Evolutionary conservation across 1,140 invertebrate species (phyloP).

Genomic region (Formica exsecta): DNA sequence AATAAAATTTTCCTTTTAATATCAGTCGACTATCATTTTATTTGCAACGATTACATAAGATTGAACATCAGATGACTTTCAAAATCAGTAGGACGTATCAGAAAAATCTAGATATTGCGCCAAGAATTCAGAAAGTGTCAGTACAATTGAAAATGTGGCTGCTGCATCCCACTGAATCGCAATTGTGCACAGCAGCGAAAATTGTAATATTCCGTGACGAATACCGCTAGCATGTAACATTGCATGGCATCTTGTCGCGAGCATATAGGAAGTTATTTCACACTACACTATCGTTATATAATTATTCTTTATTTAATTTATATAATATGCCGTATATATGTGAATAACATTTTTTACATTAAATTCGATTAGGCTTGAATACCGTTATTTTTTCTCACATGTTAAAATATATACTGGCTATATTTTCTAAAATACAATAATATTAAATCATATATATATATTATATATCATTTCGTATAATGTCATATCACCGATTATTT

Average conservation of each 20-base stretch:
- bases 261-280: slow-evolving; percentile 8
- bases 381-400: neutral
- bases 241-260: slow-evolving; percentile 21
- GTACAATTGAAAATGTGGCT: slow-evolving; percentile 54
- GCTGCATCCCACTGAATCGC: slow-evolving; percentile 48
- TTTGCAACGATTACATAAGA: slow-evolving; percentile 25
- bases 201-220: slow-evolving; percentile 52
- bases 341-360: neutral
- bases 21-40: neutral
- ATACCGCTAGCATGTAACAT: slow-evolving; percentile 31
- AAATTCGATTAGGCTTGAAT: neutral
- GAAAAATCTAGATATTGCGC: slow-evolving; percentile 25
- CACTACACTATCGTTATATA: neutral
- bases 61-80: neutral
- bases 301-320: slow-evolving; percentile 31
- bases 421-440: neutral
- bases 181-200: slow-evolving; percentile 46
- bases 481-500: neutral
- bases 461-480: neutral
- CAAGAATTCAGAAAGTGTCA: slow-evolving; percentile 44
- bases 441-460: neutral
- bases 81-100: neutral
- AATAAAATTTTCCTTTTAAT: neutral
- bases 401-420: neutral
- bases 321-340: neutral